Base-by-base conservation (phyloP, 2,888 invertebrate genomes). In the Ochlodes sylvanus region DNA sequence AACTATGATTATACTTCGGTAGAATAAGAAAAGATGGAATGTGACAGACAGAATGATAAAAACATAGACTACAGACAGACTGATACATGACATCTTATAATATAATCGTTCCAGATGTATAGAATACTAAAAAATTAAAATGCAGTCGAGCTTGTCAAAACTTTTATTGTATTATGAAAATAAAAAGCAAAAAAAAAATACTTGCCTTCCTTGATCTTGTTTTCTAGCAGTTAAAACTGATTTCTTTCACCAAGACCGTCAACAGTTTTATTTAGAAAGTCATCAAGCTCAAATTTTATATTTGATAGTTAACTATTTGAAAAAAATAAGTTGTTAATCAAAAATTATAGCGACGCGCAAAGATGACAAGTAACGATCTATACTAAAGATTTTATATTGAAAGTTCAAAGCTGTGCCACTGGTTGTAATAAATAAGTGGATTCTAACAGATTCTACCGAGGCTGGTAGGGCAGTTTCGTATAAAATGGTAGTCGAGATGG, bases 401-500 rank as follows among this genome's bases (percentile, higher is more conserved):
- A 55, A 67, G 67, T 67, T 62, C 52, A 62, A 61, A 67, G 67
- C 65, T 58, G 47, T 17, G 42, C 38, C 19, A 17, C 38, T 14
- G 62, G 57, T 62, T 54, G 52, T 63, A 60, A 69, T 69, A 69
- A 63, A 69, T 63, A 69, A 63, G 55, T 55, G 63, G 21, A 57
- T 62, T 66, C 69, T 70, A 69, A 74, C 75, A 77, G 75, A 73
- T 73, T 72, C 76, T 67, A 70, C 77, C 73, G 75, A 67, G 73
- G 76, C 61, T 67, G 72, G 76, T 79, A 62, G 75, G 75, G 76
- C 75, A 74, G 77, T 77, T 81, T 76, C 75, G 74, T 81, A 79
- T 80, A 81, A 82, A 86, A 81, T 79, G 76, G 78, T 62, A 78
- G 74, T 74, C 71, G 78, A 81, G 79, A 70, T 72, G 74, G 82